Evolutionary conservation across 2,888 invertebrate species (phyloP), one percentile per base, ranked within the genome.

Genomic region (Drosophila robusta): DNA sequence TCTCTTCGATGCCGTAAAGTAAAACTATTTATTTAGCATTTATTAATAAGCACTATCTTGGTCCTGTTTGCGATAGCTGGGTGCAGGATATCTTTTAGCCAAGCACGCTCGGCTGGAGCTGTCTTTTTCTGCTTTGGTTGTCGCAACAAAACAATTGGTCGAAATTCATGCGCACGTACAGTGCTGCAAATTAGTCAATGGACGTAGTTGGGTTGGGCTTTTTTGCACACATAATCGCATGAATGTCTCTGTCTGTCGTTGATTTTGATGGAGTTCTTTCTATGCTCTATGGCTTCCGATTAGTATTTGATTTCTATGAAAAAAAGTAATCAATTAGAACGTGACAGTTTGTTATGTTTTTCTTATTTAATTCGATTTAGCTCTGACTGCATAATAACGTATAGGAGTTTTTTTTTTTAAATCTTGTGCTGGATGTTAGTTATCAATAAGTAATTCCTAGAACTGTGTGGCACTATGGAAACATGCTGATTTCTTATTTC

Each of bases 181-280:
- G 81, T 88, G 71, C 78, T 65, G 64, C 70, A 88, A 88, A 87
- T 88, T 87, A 87, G 78, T 84, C 51, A 47, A 66, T 51, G 49
- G 52, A 42, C 72, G 49, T 50, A 62, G 45, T 60, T 51, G 75
- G 51, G 18, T 45, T 24, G 24, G 45, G 24, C n/a, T 11, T 14
- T 14, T 54, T 45, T 61, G 55, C 46, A 34, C 56, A 46, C 63
- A 75, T 52, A 52, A 64, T 54, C 44, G 36, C 52, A 65, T 70
- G 79, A 75, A 54, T 61, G 57, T 58, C 39, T 34, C 41, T 9
- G 67, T 8, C 88, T 83, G 87, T 29, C 61, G 32, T 38, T 86
- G 82, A 74, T 64, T 65, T 73, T 88, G 88, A 88, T 74, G 68
- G 66, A 71, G 65, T 68, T 64, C 18, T 73, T 73, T 69, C 24